Percentiles rank a stretch among this genome's conserved stretches.
Evolutionary conservation across 2,113 vertebrate species (phyloP).

Genomic region (Forbesichthys agassizii): DNA sequence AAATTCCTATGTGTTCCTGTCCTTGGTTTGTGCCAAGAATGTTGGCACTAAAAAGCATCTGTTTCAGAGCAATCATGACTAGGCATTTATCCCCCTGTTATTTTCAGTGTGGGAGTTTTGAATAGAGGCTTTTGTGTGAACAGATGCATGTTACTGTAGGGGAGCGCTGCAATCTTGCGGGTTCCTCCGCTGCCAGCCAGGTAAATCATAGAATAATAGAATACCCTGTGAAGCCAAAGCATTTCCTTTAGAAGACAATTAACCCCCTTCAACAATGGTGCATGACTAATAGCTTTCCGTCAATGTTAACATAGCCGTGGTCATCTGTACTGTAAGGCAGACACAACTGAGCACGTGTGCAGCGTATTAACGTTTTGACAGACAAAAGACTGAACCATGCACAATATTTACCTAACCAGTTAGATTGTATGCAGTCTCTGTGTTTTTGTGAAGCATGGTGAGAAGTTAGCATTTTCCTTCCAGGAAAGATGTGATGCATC

Average conservation of each 20-base stretch:
- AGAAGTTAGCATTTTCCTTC: too few species aligned
- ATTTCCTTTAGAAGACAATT: conserved; percentile 55
- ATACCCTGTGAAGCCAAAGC: conserved; percentile 61
- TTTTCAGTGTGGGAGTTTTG: conserved; percentile 37
- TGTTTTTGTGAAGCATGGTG: too few species aligned
- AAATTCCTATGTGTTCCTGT: too few species aligned
- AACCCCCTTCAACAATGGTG: conserved; percentile 40
- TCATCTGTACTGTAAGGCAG: conserved; percentile 3
- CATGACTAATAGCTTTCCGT: conserved; percentile 26
- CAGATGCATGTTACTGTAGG: conserved; percentile 43
- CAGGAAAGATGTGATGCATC: too few species aligned
- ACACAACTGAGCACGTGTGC: not conserved
- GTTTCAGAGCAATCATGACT: conserved; percentile 5
- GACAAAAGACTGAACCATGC: not conserved
- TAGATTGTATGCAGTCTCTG: not conserved
- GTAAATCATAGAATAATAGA: conserved; percentile 63
- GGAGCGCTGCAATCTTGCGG: conserved; percentile 25
- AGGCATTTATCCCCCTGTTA: conserved; percentile 30
- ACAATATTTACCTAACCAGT: not conserved
- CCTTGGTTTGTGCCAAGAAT: not conserved
- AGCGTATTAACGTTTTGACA: not conserved
- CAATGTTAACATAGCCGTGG: conserved; percentile 10
- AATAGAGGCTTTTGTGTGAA: conserved; percentile 38
- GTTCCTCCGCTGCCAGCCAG: conserved; percentile 53
- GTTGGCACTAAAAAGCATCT: not conserved